Base-by-base conservation (phyloP, 2,888 invertebrate genomes). In the Fabriciana adippe region DNA sequence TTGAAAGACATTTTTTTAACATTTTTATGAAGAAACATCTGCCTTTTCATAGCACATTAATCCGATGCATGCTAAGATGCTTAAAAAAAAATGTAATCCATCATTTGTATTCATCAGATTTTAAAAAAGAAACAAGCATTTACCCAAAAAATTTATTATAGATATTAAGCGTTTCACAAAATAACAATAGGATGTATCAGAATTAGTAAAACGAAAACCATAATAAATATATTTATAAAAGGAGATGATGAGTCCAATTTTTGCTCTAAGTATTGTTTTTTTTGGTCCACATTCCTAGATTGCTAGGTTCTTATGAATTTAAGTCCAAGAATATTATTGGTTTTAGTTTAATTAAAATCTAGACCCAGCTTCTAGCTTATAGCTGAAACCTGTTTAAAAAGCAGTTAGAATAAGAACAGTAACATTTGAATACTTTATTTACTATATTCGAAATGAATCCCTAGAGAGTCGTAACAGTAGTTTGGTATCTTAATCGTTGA, bases 71-170 rank as follows among this genome's bases (percentile, higher is more conserved):
- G 72, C 73, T 71, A 55, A 68, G 68, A 71, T 66, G 73, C 57
- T 48, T 64, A 68, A 72, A 76, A 72, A 76, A 73, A 73, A 73
- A 73, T 62, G 48, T 71, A 78, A 77, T 77, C 75, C 74, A 71
- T 72, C 73, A 75, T 75, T 74, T 71, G 68, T 69, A 78, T 78
- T 77, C 75, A 75, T 76, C 64, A 66, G 73, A 66, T 71, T 70
- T 69, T 66, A 66, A 64, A 61, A 50, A 61, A 54, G 60, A 64
- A 65, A 72, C 63, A 55, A 51, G 65, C 67, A 70, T 73, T 72
- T 69, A 67, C 56, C 13, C 45, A 68, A 68, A 66, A 66, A 62
- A 68, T 54, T 16, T 53, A 59, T 64, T 57, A 54, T 53, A 50
- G 41, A 51, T 55, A 54, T 66, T 60, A 55, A 45, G 45, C 31